Conservation (phyloP, 2,888 invertebrate species). For the Phaonia tiefii region DNA sequence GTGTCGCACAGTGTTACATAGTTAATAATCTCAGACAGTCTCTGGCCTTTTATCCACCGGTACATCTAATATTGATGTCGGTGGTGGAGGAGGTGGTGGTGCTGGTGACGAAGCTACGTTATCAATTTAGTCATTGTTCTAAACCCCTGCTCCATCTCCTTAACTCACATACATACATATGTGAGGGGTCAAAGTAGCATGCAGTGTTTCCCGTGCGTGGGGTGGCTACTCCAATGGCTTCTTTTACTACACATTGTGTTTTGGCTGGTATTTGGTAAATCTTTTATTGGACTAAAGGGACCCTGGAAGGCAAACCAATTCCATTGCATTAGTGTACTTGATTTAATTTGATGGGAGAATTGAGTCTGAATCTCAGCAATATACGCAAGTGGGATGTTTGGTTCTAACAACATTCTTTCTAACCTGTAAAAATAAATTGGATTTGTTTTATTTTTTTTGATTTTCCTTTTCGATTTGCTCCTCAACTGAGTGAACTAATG, state of each 20-base stretch:
- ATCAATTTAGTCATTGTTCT: slow-evolving; percentile 66
- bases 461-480: slow-evolving; percentile 46
- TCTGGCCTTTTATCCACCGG: background rate
- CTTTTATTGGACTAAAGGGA: slow-evolving; percentile 78
- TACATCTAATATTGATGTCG: slow-evolving; percentile 5
- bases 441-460: slow-evolving; percentile 51
- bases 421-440: slow-evolving; percentile 68
- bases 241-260: too few species aligned
- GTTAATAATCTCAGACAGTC: slow-evolving; percentile 48
- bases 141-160: background rate
- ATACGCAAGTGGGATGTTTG: slow-evolving; percentile 50
- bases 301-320: slow-evolving; percentile 67
- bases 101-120: slow-evolving; percentile 48
- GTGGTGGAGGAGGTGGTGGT: slow-evolving; percentile 28
- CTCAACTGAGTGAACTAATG: slow-evolving; percentile 50
- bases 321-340: slow-evolving; percentile 78
- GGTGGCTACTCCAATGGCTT: too few species aligned
- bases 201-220: background rate
- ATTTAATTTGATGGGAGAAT: slow-evolving; percentile 80
- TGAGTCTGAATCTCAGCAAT: slow-evolving; percentile 68
- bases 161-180: slow-evolving; percentile 3
- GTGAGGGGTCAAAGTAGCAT: slow-evolving; percentile 9
- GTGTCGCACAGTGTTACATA: too few species aligned
- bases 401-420: slow-evolving; percentile 66
- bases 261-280: slow-evolving; percentile 26